Evolutionary conservation across 2,797 vertebrate species (phyloP), one percentile per base, ranked within the genome.

Genomic region (Astyanax mexicanus): DNA sequence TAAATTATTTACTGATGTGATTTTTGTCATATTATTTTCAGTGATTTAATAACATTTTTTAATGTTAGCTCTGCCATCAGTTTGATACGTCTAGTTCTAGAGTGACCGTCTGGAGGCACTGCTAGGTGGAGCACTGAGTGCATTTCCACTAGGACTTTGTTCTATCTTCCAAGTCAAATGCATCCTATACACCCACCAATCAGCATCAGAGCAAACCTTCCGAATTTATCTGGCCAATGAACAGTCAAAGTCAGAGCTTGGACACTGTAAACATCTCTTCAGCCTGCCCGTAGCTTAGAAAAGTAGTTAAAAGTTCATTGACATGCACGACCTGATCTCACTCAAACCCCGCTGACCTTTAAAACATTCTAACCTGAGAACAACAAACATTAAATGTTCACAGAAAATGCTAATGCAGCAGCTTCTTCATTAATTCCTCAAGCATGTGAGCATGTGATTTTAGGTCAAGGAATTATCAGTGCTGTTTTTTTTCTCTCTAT

Each of bases 301-400:
- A 83, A 95, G 94, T 93, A 89, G 90, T 44, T 68, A 70, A 69
- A 75, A 74, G 66, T 89, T 94, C 80, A 93, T 96, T 95, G 87
- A 94, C 84, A 96, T 95, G 94, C 95, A 87, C 84, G 85, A 88
- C 91, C 80, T 81, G 90, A 67, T 80, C 83, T 75, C 32, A 47
- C 44, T 21, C 19, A 65, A 37, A 57, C 7, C 29, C 2, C 29
- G 32, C 29, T 32, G 40, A 2, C 17, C 49, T 62, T 11, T 35
- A 60, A 52, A 45, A 55, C 12, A 15, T 15, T 32, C 6, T 54
- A 27, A 25, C 2, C 5, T n/a, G n/a, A n/a, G 27, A 21, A 47
- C 13, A 35, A 27, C 29, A 10, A 40, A 5, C 3, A n/a, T 55
- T 38, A 32, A 27, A 44, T 6, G 0, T 67, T 40, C 7, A 15